phyloP scores from a whole-genome alignment of 2,797 vertebrate genomes.

The Hafferia zeledoni region DNA sequence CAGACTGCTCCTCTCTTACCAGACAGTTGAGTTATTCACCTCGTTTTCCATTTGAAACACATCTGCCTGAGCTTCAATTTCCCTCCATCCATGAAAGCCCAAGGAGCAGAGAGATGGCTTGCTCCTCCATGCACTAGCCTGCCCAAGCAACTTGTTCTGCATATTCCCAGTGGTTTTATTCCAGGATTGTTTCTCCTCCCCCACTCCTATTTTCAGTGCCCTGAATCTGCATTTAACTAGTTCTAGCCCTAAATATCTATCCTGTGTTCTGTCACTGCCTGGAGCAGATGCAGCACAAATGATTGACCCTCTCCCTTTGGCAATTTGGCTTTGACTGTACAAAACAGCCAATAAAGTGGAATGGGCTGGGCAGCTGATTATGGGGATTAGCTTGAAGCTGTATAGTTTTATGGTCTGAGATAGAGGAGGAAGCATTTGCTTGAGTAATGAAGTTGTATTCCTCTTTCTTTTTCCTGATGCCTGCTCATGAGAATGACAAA shows the following conservation, averaged over 20 bases:
- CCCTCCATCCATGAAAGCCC: neutral
- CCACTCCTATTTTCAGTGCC: neutral
- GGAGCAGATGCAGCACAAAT: neutral
- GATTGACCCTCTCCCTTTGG: constrained; percentile 36
- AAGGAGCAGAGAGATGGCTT: neutral
- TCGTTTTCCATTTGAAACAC: neutral
- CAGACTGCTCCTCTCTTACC: neutral
- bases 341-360: constrained; percentile 47
- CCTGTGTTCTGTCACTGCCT: neutral
- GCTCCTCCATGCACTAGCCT: neutral
- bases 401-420: neutral
- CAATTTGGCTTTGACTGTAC: constrained; percentile 40
- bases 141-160: neutral
- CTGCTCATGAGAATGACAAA: neutral
- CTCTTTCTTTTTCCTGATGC: neutral
- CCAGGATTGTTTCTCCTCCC: neutral
- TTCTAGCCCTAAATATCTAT: constrained; percentile 8
- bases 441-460: neutral
- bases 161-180: neutral
- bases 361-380: constrained; percentile 19
- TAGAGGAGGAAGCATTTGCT: neutral
- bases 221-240: constrained; percentile 23
- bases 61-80: neutral
- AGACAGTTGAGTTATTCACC: neutral
- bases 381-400: neutral